These are phyloP conservation scores for Tetramorium parvispinum DNA, from an alignment of 1,140 invertebrate genomes.

Conservation along the genomic window DNA sequence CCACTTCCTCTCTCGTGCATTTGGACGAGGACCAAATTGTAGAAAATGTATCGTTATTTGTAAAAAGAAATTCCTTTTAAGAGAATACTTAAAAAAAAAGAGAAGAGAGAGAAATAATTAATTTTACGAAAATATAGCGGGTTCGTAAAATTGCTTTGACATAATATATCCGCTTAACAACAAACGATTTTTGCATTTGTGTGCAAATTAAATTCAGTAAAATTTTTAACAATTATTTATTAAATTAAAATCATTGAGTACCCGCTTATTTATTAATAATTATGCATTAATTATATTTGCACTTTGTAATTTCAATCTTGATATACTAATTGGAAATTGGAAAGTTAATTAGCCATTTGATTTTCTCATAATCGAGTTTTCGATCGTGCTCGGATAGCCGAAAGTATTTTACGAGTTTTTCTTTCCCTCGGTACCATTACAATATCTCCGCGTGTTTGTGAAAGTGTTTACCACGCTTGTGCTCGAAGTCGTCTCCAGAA, in stretches of 20 bases:
- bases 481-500: constrained; percentile 68
- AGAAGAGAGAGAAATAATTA: not conserved
- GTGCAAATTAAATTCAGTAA: not conserved
- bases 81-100: not conserved
- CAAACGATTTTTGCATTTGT: not conserved
- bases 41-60: constrained; percentile 18
- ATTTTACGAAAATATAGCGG: not conserved
- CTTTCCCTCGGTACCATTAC: constrained; percentile 23
- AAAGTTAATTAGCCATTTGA: not conserved
- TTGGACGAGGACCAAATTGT: constrained; percentile 33
- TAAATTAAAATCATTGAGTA: not conserved
- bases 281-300: not conserved
- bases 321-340: not conserved
- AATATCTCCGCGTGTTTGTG: constrained; percentile 61
- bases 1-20: constrained; percentile 15
- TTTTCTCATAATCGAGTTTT: constrained; percentile 6
- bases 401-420: constrained; percentile 63
- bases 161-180: not conserved
- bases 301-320: not conserved
- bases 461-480: constrained; percentile 68
- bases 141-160: not conserved
- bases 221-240: not conserved
- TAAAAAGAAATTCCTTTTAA: constrained; percentile 10
- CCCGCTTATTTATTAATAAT: not conserved
- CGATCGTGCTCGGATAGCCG: not conserved